Base-by-base conservation (phyloP, 2,888 invertebrate species). In the Sphinx pinastri region DNA sequence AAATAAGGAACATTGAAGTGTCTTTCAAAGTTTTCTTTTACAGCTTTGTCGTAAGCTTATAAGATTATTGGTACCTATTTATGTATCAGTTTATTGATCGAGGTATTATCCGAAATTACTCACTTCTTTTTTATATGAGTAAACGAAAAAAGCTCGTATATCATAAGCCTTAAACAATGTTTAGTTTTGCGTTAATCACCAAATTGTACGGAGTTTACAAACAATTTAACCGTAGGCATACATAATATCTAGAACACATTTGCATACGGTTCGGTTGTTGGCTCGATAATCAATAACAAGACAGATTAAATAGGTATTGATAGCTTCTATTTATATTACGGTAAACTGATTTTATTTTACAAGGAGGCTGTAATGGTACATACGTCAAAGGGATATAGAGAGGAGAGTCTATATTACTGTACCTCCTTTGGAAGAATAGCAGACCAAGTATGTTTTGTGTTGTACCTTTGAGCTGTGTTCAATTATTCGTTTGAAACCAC, bases 351-450 rank as follows among this genome's bases (percentile, higher is more conserved):
- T 49, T 49, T 63, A 63, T 47, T 63, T 47, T 11, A 19, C 12
- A 63, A 13, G 38, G 47, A 47, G 13, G 49, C 19, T 47, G 49
- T 63, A 49, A 47, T 16, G 49, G 47, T 12, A 13, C 49, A 75
- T 87, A 81, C 84, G 83, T 87, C 87, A 85, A 83, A 75, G 73
- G 82, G 84, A 86, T 88, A 25, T 25, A 25, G 25, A 25, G 25
- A 25, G 25, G 25, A 25, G 2, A 25, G 25, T 25, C 2, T 25
- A 25, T 25, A 25, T n/a, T n/a, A n/a, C n/a, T n/a, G n/a, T n/a
- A n/a, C n/a, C 25, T 25, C 25, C 1, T 25, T 25, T 25, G 2
- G 25, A 25, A 25, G 85, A 87, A 86, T 86, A 82, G 76, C 78
- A 77, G 78, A 74, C 77, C 74, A 76, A 72, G 73, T 69, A 69